A percentile compares a stretch with the other conserved stretches of the same genome.
Conservation (phyloP, 2,113 vertebrate species). For the Narcine bancroftii region DNA sequence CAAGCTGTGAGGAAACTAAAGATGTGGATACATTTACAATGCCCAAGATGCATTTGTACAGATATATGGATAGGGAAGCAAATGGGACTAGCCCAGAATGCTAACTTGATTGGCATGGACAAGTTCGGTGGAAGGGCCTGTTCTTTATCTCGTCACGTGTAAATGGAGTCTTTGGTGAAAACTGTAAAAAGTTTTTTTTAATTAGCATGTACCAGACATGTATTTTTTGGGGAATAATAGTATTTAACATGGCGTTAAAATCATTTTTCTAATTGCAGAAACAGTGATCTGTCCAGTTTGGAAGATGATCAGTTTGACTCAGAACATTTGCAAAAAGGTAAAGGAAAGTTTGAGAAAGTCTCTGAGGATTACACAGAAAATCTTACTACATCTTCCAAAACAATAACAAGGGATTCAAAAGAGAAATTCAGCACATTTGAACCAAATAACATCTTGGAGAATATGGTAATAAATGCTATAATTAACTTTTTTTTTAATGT, state of each 20-base stretch:
- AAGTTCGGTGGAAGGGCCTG: too few species aligned
- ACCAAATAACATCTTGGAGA: neutral
- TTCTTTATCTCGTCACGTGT: too few species aligned
- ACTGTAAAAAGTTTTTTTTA: neutral
- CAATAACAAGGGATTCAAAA: neutral
- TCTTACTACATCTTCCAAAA: neutral
- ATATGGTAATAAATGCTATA: neutral
- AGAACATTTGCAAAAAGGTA: neutral
- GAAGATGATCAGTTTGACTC: neutral
- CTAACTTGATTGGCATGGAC: too few species aligned
- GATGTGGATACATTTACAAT: too few species aligned
- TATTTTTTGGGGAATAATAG: neutral
- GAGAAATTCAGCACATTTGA: neutral
- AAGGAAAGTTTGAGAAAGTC: neutral
- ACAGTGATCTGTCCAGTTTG: constrained; percentile 14
- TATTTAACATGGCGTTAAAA: neutral
- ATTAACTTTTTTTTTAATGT: neutral
- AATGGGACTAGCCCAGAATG: too few species aligned
- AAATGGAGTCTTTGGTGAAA: neutral
- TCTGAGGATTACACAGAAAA: neutral
- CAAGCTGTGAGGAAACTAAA: too few species aligned
- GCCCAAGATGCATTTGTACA: too few species aligned
- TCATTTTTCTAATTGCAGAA: constrained; percentile 8
- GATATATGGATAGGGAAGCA: too few species aligned
- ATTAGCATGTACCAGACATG: neutral